Percentiles rank a stretch among this genome's conserved stretches.
phyloP scores from a whole-genome alignment of 1,140 invertebrate genomes.

The Zeugodacus cucurbitae region DNA sequence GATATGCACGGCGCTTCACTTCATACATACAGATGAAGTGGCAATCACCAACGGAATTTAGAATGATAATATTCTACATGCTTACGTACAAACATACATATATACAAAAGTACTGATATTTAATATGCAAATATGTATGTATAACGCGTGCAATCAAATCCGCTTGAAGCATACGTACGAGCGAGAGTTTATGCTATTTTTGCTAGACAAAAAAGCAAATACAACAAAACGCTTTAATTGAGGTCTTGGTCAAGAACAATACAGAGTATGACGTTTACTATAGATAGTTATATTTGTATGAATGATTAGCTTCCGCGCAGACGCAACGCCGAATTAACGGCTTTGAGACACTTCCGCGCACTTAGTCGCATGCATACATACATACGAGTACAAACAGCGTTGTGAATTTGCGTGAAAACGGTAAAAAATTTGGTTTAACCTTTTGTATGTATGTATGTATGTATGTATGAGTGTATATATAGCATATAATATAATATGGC shows the following conservation, averaged over 20 bases:
- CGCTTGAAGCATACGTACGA: not conserved
- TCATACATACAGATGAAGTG: not conserved
- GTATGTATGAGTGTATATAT: too few species aligned
- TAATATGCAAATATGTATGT: not conserved
- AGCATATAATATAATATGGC: too few species aligned
- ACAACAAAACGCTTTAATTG: not conserved
- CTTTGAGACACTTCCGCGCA: not conserved
- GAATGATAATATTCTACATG: not conserved
- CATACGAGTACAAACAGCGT: not conserved
- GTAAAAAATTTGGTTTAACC: too few species aligned
- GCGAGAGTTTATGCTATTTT: not conserved
- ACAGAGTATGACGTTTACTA: not conserved
- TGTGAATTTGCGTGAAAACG: too few species aligned
- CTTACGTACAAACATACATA: not conserved
- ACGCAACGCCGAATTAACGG: not conserved
- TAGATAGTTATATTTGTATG: not conserved
- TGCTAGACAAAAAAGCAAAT: not conserved
- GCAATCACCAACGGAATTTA: not conserved
- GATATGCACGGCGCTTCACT: not conserved
- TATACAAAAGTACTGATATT: not conserved
- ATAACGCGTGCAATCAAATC: not conserved
- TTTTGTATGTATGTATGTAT: too few species aligned
- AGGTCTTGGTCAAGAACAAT: not conserved
- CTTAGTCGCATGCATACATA: not conserved
- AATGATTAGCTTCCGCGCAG: not conserved